These are phyloP conservation scores for Drosophila putrida DNA, from an alignment of 2,888 invertebrate species.

Conservation along the genomic window DNA sequence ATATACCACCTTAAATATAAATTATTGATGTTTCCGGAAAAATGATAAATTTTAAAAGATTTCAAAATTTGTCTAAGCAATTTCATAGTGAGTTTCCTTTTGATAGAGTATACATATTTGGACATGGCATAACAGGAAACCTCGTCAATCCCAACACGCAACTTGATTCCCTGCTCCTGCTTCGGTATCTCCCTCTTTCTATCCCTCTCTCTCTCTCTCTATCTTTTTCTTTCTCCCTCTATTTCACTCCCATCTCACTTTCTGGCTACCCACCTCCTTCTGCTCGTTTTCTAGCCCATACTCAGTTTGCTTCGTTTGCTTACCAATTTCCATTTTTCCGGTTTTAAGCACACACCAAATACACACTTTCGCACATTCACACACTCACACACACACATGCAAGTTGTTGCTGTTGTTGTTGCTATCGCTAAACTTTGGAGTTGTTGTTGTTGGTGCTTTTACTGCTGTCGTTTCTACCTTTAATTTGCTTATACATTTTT, in stretches of 20 bases:
- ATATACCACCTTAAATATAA: no score
- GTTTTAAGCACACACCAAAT: slow-evolving; percentile 66
- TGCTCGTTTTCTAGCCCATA: slow-evolving; percentile 30
- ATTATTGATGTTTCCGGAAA: no score
- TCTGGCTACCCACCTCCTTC: neutral
- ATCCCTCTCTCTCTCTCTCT: neutral
- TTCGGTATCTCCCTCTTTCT: neutral
- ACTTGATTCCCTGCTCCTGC: slow-evolving; percentile 12
- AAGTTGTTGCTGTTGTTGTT: slow-evolving; percentile 20
- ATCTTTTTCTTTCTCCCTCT: neutral
- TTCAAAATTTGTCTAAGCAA: neutral
- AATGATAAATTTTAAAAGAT: neutral
- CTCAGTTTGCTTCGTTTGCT: slow-evolving; percentile 69
- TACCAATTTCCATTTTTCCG: slow-evolving; percentile 78
- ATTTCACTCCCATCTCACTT: neutral
- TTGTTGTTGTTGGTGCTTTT: slow-evolving; percentile 12
- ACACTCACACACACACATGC: slow-evolving; percentile 5
- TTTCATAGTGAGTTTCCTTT: slow-evolving; percentile 6
- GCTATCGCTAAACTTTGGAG: slow-evolving; percentile 25
- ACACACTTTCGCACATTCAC: slow-evolving; percentile 23
- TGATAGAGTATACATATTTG: slow-evolving; percentile 25
- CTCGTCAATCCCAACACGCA: slow-evolving; percentile 31
- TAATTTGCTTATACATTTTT: slow-evolving; percentile 62
- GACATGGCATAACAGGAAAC: slow-evolving; percentile 25
- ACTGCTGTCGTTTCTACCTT: slow-evolving; percentile 38